Evolutionary conservation across 2,113 vertebrate genomes (phyloP).

Genomic region (Sigmodon hispidus): DNA sequence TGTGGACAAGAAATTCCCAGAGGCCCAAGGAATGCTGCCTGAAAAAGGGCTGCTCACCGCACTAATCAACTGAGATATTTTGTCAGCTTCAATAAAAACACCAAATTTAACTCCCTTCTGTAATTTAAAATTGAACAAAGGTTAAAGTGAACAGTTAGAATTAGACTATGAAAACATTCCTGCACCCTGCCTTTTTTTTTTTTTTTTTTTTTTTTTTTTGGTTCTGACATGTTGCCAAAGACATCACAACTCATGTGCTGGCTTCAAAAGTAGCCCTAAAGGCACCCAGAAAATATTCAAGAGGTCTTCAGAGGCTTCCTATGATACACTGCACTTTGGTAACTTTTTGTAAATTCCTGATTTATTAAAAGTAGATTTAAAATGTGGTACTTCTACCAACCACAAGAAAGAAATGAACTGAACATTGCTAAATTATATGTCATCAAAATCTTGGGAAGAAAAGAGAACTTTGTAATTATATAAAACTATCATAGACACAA

Average conservation of each 20-base stretch:
- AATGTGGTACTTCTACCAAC: not conserved
- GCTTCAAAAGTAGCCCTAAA: not conserved
- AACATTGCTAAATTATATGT: not conserved
- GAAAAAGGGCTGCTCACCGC: not conserved
- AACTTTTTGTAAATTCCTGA: not conserved
- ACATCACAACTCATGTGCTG: not conserved
- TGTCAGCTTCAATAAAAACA: not conserved
- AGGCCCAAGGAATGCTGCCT: not conserved
- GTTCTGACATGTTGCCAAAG: not conserved
- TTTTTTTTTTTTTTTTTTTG: too few species aligned
- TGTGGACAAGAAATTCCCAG: not conserved
- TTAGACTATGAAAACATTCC: not conserved
- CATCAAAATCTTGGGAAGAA: not conserved
- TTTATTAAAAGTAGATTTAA: not conserved
- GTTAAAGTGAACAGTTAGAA: not conserved
- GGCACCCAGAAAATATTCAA: not conserved
- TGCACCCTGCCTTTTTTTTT: not conserved
- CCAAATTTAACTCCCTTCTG: not conserved
- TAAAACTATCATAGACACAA: slow-evolving; percentile 32
- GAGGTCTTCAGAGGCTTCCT: not conserved
- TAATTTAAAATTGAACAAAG: not conserved
- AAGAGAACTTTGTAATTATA: slow-evolving; percentile 29
- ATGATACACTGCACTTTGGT: not conserved
- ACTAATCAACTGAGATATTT: not conserved
- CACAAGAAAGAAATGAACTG: not conserved